Conservation (phyloP, 2,113 vertebrate species). For the Galeopterus variegatus region DNA sequence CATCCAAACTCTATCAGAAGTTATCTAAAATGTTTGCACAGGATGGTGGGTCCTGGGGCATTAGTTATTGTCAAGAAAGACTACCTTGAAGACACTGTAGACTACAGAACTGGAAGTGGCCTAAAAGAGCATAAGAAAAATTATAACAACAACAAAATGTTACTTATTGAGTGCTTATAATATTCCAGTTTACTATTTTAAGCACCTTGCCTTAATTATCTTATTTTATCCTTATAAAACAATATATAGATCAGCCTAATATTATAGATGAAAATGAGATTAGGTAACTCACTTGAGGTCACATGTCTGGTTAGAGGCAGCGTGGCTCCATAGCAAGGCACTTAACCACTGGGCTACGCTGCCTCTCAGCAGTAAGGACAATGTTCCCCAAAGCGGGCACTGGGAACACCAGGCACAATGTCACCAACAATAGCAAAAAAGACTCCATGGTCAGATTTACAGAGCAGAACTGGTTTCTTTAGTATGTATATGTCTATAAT, state of each 20-base stretch:
- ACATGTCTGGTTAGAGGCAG: background rate
- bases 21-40: constrained; percentile 31
- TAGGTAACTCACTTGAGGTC: background rate
- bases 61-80: background rate
- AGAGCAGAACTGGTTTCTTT: background rate
- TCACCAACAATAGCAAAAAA: background rate
- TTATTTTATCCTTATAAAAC: background rate
- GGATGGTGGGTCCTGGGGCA: no score
- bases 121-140: background rate
- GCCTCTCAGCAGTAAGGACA: background rate
- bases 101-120: background rate
- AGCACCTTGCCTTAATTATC: background rate
- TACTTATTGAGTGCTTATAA: background rate
- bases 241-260: background rate
- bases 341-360: accelerated
- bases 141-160: background rate
- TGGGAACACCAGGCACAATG: background rate
- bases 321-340: accelerated
- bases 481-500: background rate
- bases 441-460: background rate
- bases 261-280: background rate
- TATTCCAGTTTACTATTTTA: background rate
- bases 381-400: background rate
- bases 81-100: background rate
- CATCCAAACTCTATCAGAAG: no score